Conservation (phyloP, 2,888 invertebrate species). For the Epinotia ramella region DNA sequence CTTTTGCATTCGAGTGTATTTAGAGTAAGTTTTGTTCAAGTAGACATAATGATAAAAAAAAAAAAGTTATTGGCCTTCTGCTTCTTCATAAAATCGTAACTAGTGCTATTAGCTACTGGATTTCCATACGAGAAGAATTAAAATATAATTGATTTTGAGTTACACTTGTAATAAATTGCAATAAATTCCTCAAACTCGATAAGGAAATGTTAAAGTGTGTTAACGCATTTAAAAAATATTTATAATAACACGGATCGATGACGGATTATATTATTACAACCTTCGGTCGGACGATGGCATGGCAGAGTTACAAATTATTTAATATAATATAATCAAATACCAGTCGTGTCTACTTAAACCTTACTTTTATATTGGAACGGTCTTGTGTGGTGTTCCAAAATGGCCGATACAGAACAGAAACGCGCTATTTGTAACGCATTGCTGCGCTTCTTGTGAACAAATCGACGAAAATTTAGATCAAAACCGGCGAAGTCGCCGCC, state of each 20-base stretch:
- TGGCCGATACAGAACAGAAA: slow-evolving; percentile 56
- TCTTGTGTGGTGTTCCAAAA: slow-evolving; percentile 52
- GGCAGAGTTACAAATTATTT: background rate
- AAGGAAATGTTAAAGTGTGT: no score
- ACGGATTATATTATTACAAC: background rate
- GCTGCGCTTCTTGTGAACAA: slow-evolving; percentile 62
- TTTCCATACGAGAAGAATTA: no score
- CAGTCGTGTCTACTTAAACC: slow-evolving; percentile 25
- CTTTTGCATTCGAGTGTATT: slow-evolving; percentile 18
- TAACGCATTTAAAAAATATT: background rate
- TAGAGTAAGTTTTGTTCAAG: background rate
- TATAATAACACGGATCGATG: background rate
- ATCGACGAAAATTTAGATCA: slow-evolving; percentile 61
- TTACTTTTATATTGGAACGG: slow-evolving; percentile 25
- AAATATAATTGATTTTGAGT: no score
- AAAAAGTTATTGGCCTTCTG: no score
- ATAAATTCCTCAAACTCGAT: no score
- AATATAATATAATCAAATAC: background rate
- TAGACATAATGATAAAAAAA: background rate
- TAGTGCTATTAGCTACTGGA: no score
- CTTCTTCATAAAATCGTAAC: no score
- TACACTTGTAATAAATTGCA: no score
- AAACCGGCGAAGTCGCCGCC: slow-evolving; percentile 58
- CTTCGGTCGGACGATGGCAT: background rate
- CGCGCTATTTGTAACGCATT: slow-evolving; percentile 59